phyloP scores from a whole-genome alignment of 1,140 invertebrate species.

The Octopus sinensis region DNA sequence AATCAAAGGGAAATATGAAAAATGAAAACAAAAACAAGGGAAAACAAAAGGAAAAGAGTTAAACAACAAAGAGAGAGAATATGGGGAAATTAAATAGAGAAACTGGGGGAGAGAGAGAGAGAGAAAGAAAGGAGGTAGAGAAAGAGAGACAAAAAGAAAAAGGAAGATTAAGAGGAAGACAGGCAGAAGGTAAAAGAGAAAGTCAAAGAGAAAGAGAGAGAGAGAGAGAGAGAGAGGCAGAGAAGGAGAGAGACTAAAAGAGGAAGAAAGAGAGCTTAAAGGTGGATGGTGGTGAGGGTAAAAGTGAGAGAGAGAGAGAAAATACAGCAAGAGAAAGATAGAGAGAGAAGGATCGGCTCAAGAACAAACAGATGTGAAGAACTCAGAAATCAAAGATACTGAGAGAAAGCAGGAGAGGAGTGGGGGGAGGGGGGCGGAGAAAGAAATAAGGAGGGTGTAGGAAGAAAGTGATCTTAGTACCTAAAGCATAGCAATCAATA shows the following conservation, averaged over 20 bases:
- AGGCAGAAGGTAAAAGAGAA: background rate
- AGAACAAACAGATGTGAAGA: background rate
- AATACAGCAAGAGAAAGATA: conserved; percentile 24
- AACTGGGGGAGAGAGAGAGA: background rate
- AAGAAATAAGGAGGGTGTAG: background rate
- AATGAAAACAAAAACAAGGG: no score
- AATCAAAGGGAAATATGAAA: no score
- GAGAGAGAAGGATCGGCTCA: conserved; percentile 23
- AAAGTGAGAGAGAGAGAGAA: conserved; percentile 17
- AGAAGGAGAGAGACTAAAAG: background rate
- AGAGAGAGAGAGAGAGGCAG: conserved; percentile 15
- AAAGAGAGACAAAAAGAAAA: background rate
- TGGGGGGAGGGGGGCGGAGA: background rate
- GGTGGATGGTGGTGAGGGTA: background rate
- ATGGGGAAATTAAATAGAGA: background rate
- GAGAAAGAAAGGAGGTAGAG: background rate
- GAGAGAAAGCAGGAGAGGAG: background rate
- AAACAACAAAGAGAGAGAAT: background rate
- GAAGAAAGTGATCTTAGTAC: background rate
- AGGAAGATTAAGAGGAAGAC: background rate
- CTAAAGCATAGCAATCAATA: no score
- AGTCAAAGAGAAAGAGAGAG: conserved; percentile 17
- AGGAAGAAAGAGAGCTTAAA: background rate
- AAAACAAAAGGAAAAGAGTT: no score
- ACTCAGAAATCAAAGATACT: background rate